Percentiles rank a stretch among this genome's conserved stretches.
Evolutionary conservation across 2,113 vertebrate species (phyloP).

Genomic region (Dendropsophus ebraccatus): DNA sequence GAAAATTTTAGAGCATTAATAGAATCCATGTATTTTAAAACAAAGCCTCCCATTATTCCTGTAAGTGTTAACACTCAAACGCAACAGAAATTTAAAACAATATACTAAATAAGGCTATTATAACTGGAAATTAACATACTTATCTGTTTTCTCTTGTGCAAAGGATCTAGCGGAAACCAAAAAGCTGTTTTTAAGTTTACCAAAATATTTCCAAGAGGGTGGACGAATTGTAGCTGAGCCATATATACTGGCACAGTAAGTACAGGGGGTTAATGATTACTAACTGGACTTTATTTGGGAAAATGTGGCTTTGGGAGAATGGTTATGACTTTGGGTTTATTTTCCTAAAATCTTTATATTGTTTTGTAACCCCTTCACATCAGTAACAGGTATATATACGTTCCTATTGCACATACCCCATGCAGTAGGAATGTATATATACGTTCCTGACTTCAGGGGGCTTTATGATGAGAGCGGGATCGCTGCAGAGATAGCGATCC

Average conservation of each 20-base stretch:
- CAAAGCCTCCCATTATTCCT: not conserved
- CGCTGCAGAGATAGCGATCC: no score
- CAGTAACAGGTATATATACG: no score
- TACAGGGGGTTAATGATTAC: not conserved
- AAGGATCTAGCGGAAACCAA: not conserved
- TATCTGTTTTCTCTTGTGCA: not conserved
- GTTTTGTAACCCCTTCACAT: no score
- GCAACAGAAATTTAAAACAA: not conserved
- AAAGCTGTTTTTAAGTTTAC: not conserved
- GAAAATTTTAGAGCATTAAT: not conserved
- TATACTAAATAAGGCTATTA: no score
- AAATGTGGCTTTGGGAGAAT: no score
- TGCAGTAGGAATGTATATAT: no score
- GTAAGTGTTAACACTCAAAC: not conserved
- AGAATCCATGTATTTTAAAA: not conserved
- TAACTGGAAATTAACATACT: not conserved
- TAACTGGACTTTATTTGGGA: no score
- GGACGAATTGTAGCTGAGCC: not conserved
- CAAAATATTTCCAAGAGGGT: not conserved
- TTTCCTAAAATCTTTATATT: no score
- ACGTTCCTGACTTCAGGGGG: no score
- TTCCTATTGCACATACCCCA: no score
- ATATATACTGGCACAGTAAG: not conserved
- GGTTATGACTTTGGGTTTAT: no score
- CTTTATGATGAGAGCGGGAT: no score